Conservation (phyloP, 2,797 vertebrate species). For the Enteromius viviparus region DNA sequence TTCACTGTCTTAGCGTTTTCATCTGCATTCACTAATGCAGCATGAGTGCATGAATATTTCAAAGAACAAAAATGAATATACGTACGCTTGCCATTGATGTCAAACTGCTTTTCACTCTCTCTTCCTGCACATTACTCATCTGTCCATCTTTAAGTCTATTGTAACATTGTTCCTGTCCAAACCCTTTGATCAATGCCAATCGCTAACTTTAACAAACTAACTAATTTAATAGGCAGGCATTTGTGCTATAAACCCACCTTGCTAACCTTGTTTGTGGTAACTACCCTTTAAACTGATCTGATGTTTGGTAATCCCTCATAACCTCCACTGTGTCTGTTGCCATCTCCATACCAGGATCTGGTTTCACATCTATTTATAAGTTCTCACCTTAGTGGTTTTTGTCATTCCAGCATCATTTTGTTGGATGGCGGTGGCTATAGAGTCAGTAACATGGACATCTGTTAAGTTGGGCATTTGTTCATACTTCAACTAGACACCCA, state of each 20-base stretch:
- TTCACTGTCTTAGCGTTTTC: conserved; percentile 15
- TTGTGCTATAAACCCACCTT: neutral
- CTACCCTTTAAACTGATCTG: neutral
- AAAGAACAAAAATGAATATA: conserved; percentile 51
- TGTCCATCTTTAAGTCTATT: neutral
- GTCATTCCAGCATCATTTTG: conserved; percentile 14
- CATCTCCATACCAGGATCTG: conserved; percentile 24
- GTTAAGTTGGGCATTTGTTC: conserved; percentile 78
- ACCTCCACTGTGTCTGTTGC: conserved; percentile 35
- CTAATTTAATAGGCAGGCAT: neutral
- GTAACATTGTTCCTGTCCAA: neutral
- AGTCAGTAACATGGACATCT: conserved; percentile 76
- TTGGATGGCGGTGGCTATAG: conserved; percentile 53
- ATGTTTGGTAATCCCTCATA: conserved; percentile 5
- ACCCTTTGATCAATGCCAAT: conserved; percentile 2
- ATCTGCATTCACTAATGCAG: conserved; percentile 19
- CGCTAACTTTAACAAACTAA: neutral
- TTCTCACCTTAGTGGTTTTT: neutral
- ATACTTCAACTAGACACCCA: conserved; percentile 81
- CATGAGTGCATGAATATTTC: conserved; percentile 76
- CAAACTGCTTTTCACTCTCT: conserved; percentile 76
- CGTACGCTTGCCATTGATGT: conserved; percentile 92
- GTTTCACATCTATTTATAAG: neutral
- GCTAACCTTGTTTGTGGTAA: neutral
- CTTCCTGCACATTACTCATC: neutral